Base-by-base conservation (phyloP, 2,113 vertebrate genomes). In the Poeciliopsis prolifica region DNA sequence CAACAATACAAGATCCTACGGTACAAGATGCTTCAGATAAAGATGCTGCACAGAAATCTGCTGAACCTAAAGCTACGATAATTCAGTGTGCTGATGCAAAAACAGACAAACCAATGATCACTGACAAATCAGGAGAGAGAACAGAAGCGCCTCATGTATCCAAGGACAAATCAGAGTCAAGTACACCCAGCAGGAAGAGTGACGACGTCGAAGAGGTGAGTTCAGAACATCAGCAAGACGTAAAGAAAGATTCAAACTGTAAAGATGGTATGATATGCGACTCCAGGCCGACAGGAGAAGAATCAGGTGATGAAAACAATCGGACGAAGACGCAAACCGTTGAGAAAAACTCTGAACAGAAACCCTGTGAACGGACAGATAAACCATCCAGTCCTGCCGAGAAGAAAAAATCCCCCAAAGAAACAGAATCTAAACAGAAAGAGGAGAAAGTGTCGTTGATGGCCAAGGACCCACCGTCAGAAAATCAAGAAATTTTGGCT, bases 191-290 rank as follows among this genome's bases (percentile, higher is more conserved):
- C 0, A 70, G 82, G 63, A 76, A 70, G 72, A 28, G 35, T 0
- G 48, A 63, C 0, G 3, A 26, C n/a, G 61, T 37, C 76, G 33
- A 74, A 42, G 58, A 77, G 33, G 40, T 37, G 5, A 48, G 62
- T 40, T 68, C 14, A 0, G 74, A 84, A 42, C 73, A 76, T 42
- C 12, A 65, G 1, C 33, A 83, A 48, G 72, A 69, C 2, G 0
- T 5, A 22, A 79, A 61, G 70, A 63, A 77, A 75, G 7, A n/a
- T 13, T 64, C 60, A 33, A 80, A 73, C 75, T 79, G 81, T 31
- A 60, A 80, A 10, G 80, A 86, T 30, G 7, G 3, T 5, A 29
- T 54, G 3, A 60, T 9, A 3, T 42, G 6, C 0, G 48, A 74
- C 1, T n/a, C 65, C 3, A 51, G 3, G 44, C 44, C 28, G 0